Evolutionary conservation across 2,888 invertebrate genomes (phyloP).

Genomic region (Ophion obscuratus): DNA sequence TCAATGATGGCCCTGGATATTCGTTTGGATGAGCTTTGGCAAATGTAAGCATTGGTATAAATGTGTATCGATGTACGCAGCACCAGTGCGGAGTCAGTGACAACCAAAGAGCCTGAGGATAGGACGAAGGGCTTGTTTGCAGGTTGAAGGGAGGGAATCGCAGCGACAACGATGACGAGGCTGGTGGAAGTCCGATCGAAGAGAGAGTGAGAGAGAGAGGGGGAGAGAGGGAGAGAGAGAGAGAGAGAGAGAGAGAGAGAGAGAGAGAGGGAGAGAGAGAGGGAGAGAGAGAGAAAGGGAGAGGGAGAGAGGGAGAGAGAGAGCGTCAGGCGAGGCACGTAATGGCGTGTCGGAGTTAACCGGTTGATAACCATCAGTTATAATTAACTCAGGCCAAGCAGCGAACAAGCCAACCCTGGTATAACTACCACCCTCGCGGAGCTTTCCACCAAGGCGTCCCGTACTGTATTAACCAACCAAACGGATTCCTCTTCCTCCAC

Average conservation of each 20-base stretch:
- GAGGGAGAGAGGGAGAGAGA: slow-evolving; percentile 65
- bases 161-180: slow-evolving; percentile 49
- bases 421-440: slow-evolving; percentile 74
- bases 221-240: background rate
- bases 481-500: slow-evolving; percentile 67
- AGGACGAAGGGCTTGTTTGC: slow-evolving; percentile 61
- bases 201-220: slow-evolving; percentile 5
- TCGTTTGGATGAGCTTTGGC: slow-evolving; percentile 45
- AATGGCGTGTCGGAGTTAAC: slow-evolving; percentile 84
- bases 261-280: slow-evolving; percentile 54
- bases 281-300: slow-evolving; percentile 67
- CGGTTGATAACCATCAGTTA: slow-evolving; percentile 84
- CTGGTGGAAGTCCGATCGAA: slow-evolving; percentile 31
- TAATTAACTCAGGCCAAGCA: slow-evolving; percentile 84
- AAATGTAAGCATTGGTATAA: slow-evolving; percentile 27
- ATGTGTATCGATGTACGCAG: slow-evolving; percentile 25
- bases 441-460: slow-evolving; percentile 65
- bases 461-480: slow-evolving; percentile 70
- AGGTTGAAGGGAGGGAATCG: slow-evolving; percentile 68
- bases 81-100: slow-evolving; percentile 46
- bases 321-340: slow-evolving; percentile 81
- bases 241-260: slow-evolving; percentile 37
- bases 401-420: slow-evolving; percentile 82
- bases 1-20: slow-evolving; percentile 8
- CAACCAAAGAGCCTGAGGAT: slow-evolving; percentile 12